These are phyloP conservation scores for Smutsia gigantea DNA, from an alignment of 2,797 vertebrate species.

Conservation along the genomic window DNA sequence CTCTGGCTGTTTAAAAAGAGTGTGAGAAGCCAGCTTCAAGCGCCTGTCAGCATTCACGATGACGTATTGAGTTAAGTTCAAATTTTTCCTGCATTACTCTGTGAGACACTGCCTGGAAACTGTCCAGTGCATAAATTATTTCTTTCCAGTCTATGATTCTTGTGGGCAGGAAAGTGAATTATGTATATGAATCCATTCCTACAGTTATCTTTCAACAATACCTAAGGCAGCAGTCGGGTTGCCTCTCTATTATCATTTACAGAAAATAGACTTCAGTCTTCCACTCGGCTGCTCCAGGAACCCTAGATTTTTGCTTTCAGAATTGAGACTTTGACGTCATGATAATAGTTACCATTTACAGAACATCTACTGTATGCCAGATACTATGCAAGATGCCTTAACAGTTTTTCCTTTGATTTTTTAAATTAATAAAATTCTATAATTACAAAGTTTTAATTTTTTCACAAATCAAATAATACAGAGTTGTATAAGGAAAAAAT, in stretches of 20 bases:
- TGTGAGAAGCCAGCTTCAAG: conserved; percentile 35
- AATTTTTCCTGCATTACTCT: conserved; percentile 55
- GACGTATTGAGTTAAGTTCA: conserved; percentile 45
- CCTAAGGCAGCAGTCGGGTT: conserved; percentile 63
- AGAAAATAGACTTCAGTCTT: conserved; percentile 68
- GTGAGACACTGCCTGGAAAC: conserved; percentile 56
- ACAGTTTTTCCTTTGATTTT: background rate
- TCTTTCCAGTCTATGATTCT: conserved; percentile 62
- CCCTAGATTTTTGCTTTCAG: conserved; percentile 58
- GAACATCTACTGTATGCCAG: conserved; percentile 30
- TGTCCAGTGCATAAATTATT: conserved; percentile 55
- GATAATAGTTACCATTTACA: conserved; percentile 69
- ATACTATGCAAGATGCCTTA: background rate
- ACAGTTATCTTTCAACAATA: conserved; percentile 64
- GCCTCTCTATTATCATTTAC: conserved; percentile 61
- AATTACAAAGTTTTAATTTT: background rate
- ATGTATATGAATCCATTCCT: conserved; percentile 52
- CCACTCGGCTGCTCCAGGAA: conserved; percentile 48
- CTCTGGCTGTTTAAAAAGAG: conserved; percentile 6
- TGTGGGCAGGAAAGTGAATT: conserved; percentile 57
- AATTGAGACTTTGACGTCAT: conserved; percentile 56
- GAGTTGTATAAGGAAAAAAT: background rate
- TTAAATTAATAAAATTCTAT: background rate
- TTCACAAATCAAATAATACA: background rate
- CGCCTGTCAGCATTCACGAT: background rate